Evolutionary conservation across 1,140 invertebrate genomes (phyloP).

Genomic region (Drosophila simulans): DNA sequence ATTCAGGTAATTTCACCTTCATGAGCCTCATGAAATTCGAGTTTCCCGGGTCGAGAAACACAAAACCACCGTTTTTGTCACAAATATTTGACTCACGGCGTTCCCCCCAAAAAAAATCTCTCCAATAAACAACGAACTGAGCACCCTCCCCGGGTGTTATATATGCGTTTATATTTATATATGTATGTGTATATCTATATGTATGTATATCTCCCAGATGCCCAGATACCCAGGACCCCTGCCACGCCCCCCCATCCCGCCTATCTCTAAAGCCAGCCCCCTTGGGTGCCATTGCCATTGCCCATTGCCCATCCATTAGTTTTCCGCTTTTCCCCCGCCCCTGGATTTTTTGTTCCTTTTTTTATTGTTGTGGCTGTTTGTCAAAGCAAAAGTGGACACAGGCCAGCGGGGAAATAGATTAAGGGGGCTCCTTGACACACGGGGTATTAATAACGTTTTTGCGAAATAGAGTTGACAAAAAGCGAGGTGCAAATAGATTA

Average conservation of each 20-base stretch:
- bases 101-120: constrained; percentile 11
- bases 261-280: constrained; percentile 46
- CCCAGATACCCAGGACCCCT: constrained; percentile 6
- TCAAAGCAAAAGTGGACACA: constrained; percentile 45
- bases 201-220: neutral
- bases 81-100: constrained; percentile 28
- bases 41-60: neutral
- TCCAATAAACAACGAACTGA: constrained; percentile 14
- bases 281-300: constrained; percentile 61
- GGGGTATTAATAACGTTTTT: constrained; percentile 14
- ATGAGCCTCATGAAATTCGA: neutral
- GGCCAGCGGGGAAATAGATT: constrained; percentile 17
- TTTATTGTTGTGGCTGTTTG: constrained; percentile 34
- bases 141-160: constrained; percentile 11
- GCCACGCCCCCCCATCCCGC: neutral
- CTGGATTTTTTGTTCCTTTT: constrained; percentile 12
- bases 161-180: neutral
- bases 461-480: constrained; percentile 6
- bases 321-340: constrained; percentile 17
- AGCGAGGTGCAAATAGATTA: neutral
- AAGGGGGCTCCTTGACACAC: neutral
- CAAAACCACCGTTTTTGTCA: constrained; percentile 9
- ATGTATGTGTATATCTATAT: neutral
- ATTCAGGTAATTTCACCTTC: neutral
- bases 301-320: constrained; percentile 70